Percentiles rank a stretch among this genome's conserved stretches.
These are phyloP conservation scores for Dendrocincla fuliginosa DNA, from an alignment of 2,797 vertebrate species.

Conservation along the genomic window DNA sequence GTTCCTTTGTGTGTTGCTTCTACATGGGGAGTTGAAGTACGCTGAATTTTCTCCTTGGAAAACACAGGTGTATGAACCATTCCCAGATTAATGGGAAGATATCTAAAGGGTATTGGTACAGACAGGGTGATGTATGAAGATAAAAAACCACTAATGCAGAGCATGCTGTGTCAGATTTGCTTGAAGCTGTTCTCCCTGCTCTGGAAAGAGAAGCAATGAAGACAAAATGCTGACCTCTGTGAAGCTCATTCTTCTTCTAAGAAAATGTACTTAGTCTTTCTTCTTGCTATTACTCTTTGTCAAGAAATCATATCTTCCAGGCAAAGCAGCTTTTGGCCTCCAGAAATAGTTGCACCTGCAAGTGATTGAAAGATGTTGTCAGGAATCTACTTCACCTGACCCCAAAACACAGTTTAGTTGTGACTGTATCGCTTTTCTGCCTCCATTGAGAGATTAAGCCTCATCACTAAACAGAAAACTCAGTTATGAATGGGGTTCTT, in stretches of 20 bases:
- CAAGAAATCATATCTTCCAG: slow-evolving; percentile 50
- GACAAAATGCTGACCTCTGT: slow-evolving; percentile 47
- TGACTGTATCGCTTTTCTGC: neutral
- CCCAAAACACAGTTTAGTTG: neutral
- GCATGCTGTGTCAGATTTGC: slow-evolving; percentile 1
- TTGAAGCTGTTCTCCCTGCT: slow-evolving; percentile 46
- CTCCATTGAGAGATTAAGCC: slow-evolving; percentile 37
- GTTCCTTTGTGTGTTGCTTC: neutral
- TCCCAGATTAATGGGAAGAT: neutral
- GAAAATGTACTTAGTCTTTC: slow-evolving; percentile 56
- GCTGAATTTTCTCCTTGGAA: slow-evolving; percentile 40
- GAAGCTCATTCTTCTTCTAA: slow-evolving; percentile 11
- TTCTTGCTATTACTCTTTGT: slow-evolving; percentile 58
- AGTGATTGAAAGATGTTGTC: slow-evolving; percentile 67
- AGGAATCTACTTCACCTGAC: slow-evolving; percentile 35
- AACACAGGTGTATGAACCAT: neutral
- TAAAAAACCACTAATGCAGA: neutral
- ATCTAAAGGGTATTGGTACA: neutral
- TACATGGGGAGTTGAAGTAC: neutral
- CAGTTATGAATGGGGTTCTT: neutral
- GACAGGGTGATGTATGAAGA: neutral
- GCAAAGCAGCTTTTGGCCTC: slow-evolving; percentile 50
- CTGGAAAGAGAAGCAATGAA: slow-evolving; percentile 29
- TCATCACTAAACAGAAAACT: neutral
- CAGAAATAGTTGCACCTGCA: slow-evolving; percentile 33